Base-by-base conservation (phyloP, 2,797 vertebrate genomes). In the Pachyuromys duprasi region DNA sequence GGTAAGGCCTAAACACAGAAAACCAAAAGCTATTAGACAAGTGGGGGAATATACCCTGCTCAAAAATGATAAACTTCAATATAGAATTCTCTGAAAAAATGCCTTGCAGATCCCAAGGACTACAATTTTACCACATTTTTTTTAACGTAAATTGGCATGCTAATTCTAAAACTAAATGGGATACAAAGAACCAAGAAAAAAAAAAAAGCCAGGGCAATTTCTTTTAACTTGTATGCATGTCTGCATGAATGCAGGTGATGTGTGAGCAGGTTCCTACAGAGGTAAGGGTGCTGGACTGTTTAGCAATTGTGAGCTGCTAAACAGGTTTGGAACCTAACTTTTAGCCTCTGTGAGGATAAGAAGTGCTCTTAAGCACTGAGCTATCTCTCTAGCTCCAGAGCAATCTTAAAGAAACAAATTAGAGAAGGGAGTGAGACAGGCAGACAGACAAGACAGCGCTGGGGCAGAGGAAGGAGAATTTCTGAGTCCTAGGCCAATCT, bases 111-210 rank as follows among this genome's bases (percentile, higher is more conserved):
- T 63, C 33, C 26, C 31, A 89, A 9, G 1, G 62, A 84, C 92
- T 57, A 90, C 89, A 84, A 95, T 90, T 63, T 31, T 67, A 88
- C 45, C 49, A 83, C 15, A 3, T 60, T 87, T 83, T 86, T 70
- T 49, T 49, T 7, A 45, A 49, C 53, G 31, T 76, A 86, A 92
- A 60, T 67, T 76, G 67, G n/a, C 42, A 90, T 88, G 42, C 62
- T 53, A 94, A 86, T 94, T 88, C 53, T 96, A 91, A 91, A 96
- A 80, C 76, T 87, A 95, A 80, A 70, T 88, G 26, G 86, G 89
- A 76, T 84, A 36, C 69, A 81, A 88, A 94, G 53, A 88, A 33
- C 24, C 42, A 84, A 92, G 82, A 49, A 94, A 93, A 93, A 81
- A 93, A 49, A 84, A 42, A 93, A 94, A 94, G 76, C 17, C 53